Evolutionary conservation across 2,888 invertebrate species (phyloP), one percentile per base, ranked within the genome.

Genomic region (Andrena chrysosceles): DNA sequence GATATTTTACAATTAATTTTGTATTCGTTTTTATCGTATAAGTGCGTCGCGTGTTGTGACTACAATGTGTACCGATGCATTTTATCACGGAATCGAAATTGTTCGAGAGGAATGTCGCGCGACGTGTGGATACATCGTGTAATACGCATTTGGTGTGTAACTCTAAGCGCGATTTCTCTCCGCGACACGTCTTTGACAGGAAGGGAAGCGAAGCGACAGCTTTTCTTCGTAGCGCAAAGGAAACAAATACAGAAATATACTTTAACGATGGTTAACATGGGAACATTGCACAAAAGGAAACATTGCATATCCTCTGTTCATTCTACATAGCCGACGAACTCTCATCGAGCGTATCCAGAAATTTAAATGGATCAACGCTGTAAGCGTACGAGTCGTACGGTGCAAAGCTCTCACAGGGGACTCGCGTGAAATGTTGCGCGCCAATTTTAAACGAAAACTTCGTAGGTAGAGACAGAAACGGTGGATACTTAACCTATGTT

Each of bases 251-350:
- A 63, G 69, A 63, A 52, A 74, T 60, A 77, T 78, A 77, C 64
- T 77, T 78, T 70, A 84, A 84, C 80, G 75, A 86, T 83, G 87
- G 85, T 88, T 86, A 85, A 85, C 68, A 85, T 92, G 91, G 93
- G 92, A 93, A 93, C 92, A 92, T 91, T 91, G 92, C 92, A 91
- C 89, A 90, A 90, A 59, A 66, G 66, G 66, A 71, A 71, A 77
- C 54, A 60, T 77, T 91, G 91, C 93, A 93, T 93, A 93, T 93
- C 92, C 90, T 92, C 89, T 89, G 90, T 93, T 93, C 87, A 88
- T 91, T 91, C 89, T 89, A 88, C 84, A 87, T 87, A 90, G 89
- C 82, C 81, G 87, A 88, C 77, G 79, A 88, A 87, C 63, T 86
- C 83, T 87, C 85, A 90, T 88, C 85, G 83, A 90, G 79, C 86